Conservation (phyloP, 2,113 vertebrate species). For the Misgurnus anguillicaudatus region DNA sequence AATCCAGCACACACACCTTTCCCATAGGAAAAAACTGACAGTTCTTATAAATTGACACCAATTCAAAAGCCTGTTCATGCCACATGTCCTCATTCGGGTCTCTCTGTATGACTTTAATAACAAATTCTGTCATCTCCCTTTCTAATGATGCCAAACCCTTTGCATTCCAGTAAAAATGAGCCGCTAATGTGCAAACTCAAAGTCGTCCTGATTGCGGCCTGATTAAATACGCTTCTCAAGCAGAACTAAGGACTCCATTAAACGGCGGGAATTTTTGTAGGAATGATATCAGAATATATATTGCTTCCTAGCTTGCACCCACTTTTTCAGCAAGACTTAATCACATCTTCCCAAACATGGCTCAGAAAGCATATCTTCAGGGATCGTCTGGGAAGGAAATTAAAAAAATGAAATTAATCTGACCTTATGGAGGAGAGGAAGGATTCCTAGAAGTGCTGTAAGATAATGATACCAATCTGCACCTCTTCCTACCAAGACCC, state of each 20-base stretch:
- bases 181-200: constrained; percentile 51
- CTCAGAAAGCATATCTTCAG: constrained; percentile 56
- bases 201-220: constrained; percentile 38
- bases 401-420: constrained; percentile 66
- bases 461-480: constrained; percentile 53
- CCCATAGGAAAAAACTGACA: not conserved
- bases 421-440: constrained; percentile 64
- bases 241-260: constrained; percentile 49
- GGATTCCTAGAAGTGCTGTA: constrained; percentile 40
- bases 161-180: constrained; percentile 50
- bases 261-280: constrained; percentile 34
- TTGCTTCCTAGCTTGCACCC: constrained; percentile 41
- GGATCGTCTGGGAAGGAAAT: constrained; percentile 67
- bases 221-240: constrained; percentile 41
- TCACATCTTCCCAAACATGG: constrained; percentile 63
- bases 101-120: not conserved
- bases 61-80: not conserved
- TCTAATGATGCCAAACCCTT: constrained; percentile 58
- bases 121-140: not conserved
- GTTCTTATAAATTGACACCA: not conserved
- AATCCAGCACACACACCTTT: not conserved
- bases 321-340: constrained; percentile 57
- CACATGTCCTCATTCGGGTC: not conserved
- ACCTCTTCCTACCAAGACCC: constrained; percentile 33
- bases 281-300: constrained; percentile 36